Base-by-base conservation (phyloP, 2,797 vertebrate species). In the Sebastes diaconus region DNA sequence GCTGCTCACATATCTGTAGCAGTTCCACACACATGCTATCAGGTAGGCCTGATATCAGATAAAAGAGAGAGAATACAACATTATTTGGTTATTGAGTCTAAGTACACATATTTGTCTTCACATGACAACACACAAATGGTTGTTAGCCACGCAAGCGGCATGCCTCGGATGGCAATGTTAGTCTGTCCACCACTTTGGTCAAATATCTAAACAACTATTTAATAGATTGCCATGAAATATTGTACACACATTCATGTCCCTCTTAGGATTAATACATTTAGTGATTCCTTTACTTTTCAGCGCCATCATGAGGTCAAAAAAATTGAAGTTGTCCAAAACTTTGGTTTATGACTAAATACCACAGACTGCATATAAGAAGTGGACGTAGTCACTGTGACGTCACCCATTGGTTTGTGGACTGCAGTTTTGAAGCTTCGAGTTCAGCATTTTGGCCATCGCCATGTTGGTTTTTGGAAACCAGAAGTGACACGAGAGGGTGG, bases 11-110 rank as follows among this genome's bases (percentile, higher is more conserved):
- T 99, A 99, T 82, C 96, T 96, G 92, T 99, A 99, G 94, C 98
- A 99, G 93, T 98, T 99, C 98, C 98, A 99, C 86, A 99, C 98
- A 0, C 98, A 99, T 67, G 97, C 97, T 63, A 99, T 98, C 93
- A 99, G 94, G 91, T 99, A 99, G 72, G 97, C 98, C 98, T 99
- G 89, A 4, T 1, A 12, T 42, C 25, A 46, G 6, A 64, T 1
- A 58, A 30, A 68, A 7, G 64, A 68, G 5, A 66, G 10, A 69
- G 5, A 66, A 70, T 3, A 69, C 22, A 60, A 77, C 32, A 6
- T 16, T 4, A 50, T 59, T 32, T n/a, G 39, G 6, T 57, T 25
- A 20, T 9, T 52, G 29, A 30, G 29, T 52, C 16, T 24, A 27
- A 54, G 46, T 25, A 14, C 36, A 16, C 11, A 27, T 24, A n/a